Conservation (phyloP, 2,888 invertebrate genomes). For the Liopterus haemorrhoidalis region DNA sequence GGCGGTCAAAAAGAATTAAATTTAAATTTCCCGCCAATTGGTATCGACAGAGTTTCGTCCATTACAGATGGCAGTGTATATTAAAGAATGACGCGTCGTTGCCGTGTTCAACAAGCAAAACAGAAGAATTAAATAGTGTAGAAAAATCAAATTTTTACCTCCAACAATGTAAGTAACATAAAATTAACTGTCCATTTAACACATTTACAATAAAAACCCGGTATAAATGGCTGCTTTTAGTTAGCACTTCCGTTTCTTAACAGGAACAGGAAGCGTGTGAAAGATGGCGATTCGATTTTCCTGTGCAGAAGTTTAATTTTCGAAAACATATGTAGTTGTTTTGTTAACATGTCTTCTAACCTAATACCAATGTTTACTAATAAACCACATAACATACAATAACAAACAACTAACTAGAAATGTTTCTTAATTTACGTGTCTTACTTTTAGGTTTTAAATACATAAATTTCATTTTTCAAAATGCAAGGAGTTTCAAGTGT, state of each 20-base stretch:
- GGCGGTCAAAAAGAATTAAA: too few species aligned
- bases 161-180: constrained; percentile 18
- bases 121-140: constrained; percentile 9
- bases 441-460: constrained; percentile 16
- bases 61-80: constrained; percentile 18
- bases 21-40: constrained; percentile 8
- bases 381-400: not conserved
- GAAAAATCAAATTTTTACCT: constrained; percentile 11
- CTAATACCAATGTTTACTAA: not conserved
- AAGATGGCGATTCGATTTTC: constrained; percentile 51
- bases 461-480: constrained; percentile 11
- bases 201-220: constrained; percentile 2
- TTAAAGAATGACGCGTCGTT: constrained; percentile 21
- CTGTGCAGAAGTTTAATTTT: constrained; percentile 35
- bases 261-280: constrained; percentile 59
- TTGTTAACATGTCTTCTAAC: constrained; percentile 9
- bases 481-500: constrained; percentile 36
- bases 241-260: constrained; percentile 46
- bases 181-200: not conserved
- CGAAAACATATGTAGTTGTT: constrained; percentile 26
- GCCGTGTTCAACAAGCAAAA: constrained; percentile 14
- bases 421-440: constrained; percentile 10
- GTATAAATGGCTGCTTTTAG: constrained; percentile 34
- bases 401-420: not conserved
- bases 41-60: constrained; percentile 8